Percentiles rank a stretch among this genome's conserved stretches.
phyloP scores from a whole-genome alignment of 2,888 invertebrate genomes.

The Dromius quadrimaculatus region DNA sequence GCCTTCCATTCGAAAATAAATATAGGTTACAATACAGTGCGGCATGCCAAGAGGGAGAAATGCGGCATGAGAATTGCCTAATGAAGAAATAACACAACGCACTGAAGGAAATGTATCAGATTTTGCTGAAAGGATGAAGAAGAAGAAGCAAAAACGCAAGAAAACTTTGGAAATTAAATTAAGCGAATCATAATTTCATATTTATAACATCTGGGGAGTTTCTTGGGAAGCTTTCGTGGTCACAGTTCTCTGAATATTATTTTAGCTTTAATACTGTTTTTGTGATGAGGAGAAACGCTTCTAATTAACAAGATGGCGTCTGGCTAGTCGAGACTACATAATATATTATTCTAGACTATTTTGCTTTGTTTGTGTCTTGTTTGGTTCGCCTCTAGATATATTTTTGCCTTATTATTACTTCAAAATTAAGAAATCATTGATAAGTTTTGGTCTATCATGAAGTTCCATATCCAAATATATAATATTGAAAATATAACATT shows the following conservation, averaged over 20 bases:
- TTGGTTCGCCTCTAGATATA: too few relatives aligned
- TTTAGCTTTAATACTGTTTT: conserved; percentile 57
- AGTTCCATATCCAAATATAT: too few relatives aligned
- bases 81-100: conserved; percentile 61
- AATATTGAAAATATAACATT: too few relatives aligned
- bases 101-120: conserved; percentile 59
- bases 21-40: conserved; percentile 56
- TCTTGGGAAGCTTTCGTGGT: conserved; percentile 55
- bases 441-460: too few relatives aligned
- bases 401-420: too few relatives aligned
- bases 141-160: conserved; percentile 29
- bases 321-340: conserved; percentile 31
- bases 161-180: conserved; percentile 60
- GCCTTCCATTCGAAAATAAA: too few relatives aligned
- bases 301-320: conserved; percentile 58
- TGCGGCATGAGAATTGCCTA: conserved; percentile 58
- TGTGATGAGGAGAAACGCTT: conserved; percentile 54
- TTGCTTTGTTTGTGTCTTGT: conserved; percentile 9
- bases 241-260: conserved; percentile 55
- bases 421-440: too few relatives aligned
- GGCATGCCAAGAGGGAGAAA: conserved; percentile 54
- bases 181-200: conserved; percentile 60
- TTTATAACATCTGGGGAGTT: conserved; percentile 60
- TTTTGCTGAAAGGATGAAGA: conserved; percentile 59
- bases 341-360: conserved; percentile 22